Evolutionary conservation across 1,140 invertebrate species (phyloP).

Genomic region (Nasonia vitripennis): DNA sequence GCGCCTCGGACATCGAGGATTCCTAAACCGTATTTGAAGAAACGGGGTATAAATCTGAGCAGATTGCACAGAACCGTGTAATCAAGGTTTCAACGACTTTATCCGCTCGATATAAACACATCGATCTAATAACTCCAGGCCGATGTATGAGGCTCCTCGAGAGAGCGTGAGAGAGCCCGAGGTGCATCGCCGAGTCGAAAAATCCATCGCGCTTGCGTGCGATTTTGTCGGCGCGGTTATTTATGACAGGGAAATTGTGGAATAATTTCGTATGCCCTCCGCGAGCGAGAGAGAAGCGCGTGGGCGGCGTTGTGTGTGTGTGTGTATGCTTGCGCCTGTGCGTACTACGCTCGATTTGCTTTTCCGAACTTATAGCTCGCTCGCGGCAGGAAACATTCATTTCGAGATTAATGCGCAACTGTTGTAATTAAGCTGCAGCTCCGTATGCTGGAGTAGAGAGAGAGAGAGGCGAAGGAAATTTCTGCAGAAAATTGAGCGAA

Average conservation of each 20-base stretch:
- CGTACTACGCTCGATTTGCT: slow-evolving; percentile 32
- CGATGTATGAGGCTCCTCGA: no score
- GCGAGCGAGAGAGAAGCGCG: background rate
- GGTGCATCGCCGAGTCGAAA: slow-evolving; percentile 17
- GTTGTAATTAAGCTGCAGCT: slow-evolving; percentile 34
- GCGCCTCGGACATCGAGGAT: background rate
- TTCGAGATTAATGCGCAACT: slow-evolving; percentile 42
- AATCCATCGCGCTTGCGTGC: background rate
- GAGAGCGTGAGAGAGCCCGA: slow-evolving; percentile 31
- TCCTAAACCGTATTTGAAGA: no score
- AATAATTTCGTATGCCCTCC: background rate
- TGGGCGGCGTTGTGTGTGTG: slow-evolving; percentile 35
- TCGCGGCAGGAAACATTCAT: slow-evolving; percentile 50
- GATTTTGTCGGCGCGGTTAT: background rate
- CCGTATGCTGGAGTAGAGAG: background rate
- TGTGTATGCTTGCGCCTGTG: slow-evolving; percentile 43
- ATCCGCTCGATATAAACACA: background rate
- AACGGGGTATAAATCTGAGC: no score
- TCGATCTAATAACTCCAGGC: background rate
- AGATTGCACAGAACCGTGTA: background rate
- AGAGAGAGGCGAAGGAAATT: slow-evolving; percentile 1
- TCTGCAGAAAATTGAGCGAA: background rate
- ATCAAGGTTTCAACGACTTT: background rate
- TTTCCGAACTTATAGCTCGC: slow-evolving; percentile 33
- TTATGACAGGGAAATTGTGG: background rate